Evolutionary conservation across 2,888 invertebrate genomes (phyloP).

Genomic region (Trisateles emortualis): DNA sequence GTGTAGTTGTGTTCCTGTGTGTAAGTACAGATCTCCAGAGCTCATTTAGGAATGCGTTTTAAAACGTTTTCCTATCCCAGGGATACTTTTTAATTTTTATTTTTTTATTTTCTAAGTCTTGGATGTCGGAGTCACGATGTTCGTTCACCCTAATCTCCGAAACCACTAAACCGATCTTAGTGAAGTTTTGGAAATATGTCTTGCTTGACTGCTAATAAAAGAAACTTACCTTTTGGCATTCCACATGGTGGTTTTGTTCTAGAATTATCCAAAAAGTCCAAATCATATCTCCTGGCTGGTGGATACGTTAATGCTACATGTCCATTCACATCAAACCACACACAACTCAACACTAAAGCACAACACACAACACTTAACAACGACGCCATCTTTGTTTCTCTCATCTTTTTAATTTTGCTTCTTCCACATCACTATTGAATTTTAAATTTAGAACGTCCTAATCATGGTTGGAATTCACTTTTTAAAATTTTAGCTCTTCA

Average conservation of each 20-base stretch:
- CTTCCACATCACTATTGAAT: slow-evolving; percentile 41
- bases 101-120: too few relatives aligned
- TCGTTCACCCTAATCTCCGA: too few relatives aligned
- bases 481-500: slow-evolving; percentile 25
- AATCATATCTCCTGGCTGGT: slow-evolving; percentile 94
- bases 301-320: slow-evolving; percentile 97
- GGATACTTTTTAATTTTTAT: too few relatives aligned
- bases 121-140: too few relatives aligned
- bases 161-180: too few relatives aligned
- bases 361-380: slow-evolving; percentile 57
- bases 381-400: slow-evolving; percentile 61
- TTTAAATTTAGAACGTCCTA: slow-evolving; percentile 43
- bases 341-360: slow-evolving; percentile 60
- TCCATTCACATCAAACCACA: slow-evolving; percentile 62
- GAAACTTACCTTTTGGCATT: slow-evolving; percentile 95
- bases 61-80: too few relatives aligned
- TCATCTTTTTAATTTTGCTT: slow-evolving; percentile 32
- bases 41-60: too few relatives aligned
- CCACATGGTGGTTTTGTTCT: slow-evolving; percentile 97
- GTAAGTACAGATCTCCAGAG: too few relatives aligned
- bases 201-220: too few relatives aligned
- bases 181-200: too few relatives aligned
- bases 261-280: slow-evolving; percentile 97
- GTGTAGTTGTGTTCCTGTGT: too few relatives aligned
- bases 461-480: slow-evolving; percentile 31